Conservation (phyloP, 2,888 invertebrate genomes). For the Catocala nupta region DNA sequence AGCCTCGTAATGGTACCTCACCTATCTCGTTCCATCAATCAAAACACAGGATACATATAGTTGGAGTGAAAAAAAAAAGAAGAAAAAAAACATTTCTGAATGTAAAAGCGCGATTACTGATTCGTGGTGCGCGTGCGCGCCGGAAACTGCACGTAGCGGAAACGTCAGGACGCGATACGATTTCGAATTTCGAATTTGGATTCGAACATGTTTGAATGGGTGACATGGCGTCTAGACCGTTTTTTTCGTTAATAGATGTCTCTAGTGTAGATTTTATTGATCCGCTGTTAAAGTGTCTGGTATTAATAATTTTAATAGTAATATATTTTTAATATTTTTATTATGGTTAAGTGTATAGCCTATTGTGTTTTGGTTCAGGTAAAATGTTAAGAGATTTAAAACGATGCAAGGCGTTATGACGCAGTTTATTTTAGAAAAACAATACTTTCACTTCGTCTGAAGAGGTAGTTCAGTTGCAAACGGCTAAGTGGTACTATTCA, state of each 20-base stretch:
- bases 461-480: too few species aligned
- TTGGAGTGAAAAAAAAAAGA: conserved; percentile 57
- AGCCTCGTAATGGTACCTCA: conserved; percentile 72
- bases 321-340: conserved; percentile 30
- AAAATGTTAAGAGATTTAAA: background rate
- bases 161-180: conserved; percentile 86
- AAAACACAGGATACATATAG: conserved; percentile 83
- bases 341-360: background rate
- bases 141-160: conserved; percentile 85
- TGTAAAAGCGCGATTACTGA: conserved; percentile 77
- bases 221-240: conserved; percentile 72
- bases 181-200: conserved; percentile 84
- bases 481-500: too few species aligned
- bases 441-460: too few species aligned
- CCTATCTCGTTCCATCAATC: conserved; percentile 81
- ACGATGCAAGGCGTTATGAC: background rate
- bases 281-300: conserved; percentile 32
- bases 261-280: conserved; percentile 44
- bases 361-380: background rate
- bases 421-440: too few species aligned
- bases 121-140: conserved; percentile 78
- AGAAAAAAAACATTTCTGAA: conserved; percentile 59
- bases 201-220: conserved; percentile 75
- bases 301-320: conserved; percentile 32
- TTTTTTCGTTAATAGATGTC: conserved; percentile 64